Percentiles rank a stretch among this genome's conserved stretches.
Conservation (phyloP, 1,140 invertebrate genomes). For the Drosophila ambigua region DNA sequence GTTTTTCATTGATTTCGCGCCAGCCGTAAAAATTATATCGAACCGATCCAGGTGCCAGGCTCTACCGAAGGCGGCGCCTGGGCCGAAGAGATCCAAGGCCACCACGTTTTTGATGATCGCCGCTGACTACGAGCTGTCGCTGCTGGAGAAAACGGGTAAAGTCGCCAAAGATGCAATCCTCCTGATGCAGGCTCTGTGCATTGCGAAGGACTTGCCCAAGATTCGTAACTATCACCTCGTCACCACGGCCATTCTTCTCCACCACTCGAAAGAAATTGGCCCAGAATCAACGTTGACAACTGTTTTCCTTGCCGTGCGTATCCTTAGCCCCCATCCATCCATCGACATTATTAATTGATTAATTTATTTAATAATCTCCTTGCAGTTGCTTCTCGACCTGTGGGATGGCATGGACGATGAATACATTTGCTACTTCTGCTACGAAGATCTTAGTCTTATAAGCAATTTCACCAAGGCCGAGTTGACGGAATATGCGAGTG, state of each 20-base stretch:
- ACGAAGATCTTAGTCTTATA: constrained; percentile 36
- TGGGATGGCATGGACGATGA: constrained; percentile 8
- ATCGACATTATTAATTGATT: not conserved
- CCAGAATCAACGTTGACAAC: not conserved
- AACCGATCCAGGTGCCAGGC: constrained; percentile 18
- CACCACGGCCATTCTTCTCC: constrained; percentile 20
- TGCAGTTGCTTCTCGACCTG: constrained; percentile 47
- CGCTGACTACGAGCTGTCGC: constrained; percentile 3
- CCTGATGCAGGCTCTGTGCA: constrained; percentile 50
- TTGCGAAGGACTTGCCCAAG: constrained; percentile 31
- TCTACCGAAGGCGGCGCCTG: constrained; percentile 29
- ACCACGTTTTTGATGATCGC: constrained; percentile 47
- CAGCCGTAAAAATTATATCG: constrained; percentile 42
- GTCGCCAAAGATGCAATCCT: constrained; percentile 31
- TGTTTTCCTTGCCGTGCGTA: constrained; percentile 37
- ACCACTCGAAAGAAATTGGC: not conserved
- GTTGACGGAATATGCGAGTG: not conserved
- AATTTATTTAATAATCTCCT: not conserved
- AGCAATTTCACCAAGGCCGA: constrained; percentile 20
- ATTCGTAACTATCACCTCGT: constrained; percentile 52
- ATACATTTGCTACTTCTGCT: constrained; percentile 19
- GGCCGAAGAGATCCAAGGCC: constrained; percentile 3
- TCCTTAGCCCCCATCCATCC: not conserved
- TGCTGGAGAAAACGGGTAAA: constrained; percentile 8
- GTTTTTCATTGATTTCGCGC: constrained; percentile 61